Conservation (phyloP, 2,888 invertebrate species). For the Torymus aiolomorphi region DNA sequence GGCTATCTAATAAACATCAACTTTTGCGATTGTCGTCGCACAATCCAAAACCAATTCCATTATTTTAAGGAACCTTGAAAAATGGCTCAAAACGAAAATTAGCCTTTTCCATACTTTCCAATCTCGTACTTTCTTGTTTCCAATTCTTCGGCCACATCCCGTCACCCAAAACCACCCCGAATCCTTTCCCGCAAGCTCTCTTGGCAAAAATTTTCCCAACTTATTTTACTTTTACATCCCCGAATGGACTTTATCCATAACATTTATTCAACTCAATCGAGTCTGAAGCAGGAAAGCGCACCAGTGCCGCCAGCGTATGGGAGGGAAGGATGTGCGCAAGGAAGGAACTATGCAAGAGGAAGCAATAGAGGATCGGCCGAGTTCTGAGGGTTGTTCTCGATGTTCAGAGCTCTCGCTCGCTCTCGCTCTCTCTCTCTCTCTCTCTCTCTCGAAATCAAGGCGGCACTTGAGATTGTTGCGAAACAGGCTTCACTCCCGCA, state of each 20-base stretch:
- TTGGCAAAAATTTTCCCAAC: background rate
- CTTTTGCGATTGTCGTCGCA: no score
- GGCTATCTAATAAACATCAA: no score
- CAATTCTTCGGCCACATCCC: no score
- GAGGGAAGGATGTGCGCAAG: background rate
- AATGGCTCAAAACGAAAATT: no score
- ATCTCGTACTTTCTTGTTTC: no score
- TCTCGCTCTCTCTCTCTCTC: constrained; percentile 19
- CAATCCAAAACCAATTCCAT: no score
- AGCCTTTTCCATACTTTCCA: no score
- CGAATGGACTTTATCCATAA: constrained; percentile 15
- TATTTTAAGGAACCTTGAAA: no score
- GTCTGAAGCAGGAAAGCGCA: background rate
- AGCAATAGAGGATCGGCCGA: constrained; percentile 10
- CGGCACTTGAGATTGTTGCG: constrained; percentile 43
- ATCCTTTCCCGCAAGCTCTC: background rate
- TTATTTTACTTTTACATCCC: constrained; percentile 30
- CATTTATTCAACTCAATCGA: constrained; percentile 16
- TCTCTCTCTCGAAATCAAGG: constrained; percentile 13
- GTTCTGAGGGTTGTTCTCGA: constrained; percentile 25
- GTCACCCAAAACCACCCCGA: no score
- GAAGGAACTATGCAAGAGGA: background rate
- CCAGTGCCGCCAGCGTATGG: background rate
- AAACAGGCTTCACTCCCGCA: constrained; percentile 39
- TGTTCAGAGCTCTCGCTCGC: constrained; percentile 19